These are phyloP conservation scores for Epinephelus cyanopodus DNA, from an alignment of 2,113 vertebrate genomes.

Conservation along the genomic window DNA sequence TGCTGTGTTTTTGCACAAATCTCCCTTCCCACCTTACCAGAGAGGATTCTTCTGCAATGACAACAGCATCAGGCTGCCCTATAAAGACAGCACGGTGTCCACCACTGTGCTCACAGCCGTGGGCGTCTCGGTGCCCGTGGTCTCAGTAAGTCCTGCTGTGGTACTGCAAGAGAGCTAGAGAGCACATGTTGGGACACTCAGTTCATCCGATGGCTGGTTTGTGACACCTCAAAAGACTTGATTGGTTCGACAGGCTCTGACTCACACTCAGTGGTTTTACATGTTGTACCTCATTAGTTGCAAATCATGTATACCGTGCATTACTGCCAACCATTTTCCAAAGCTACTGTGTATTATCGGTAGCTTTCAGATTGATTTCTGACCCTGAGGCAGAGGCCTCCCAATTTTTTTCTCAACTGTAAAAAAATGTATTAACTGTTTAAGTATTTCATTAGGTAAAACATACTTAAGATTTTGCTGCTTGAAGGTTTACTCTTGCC, in stretches of 20 bases:
- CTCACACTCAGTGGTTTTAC: slow-evolving; percentile 9
- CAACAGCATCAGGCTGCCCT: slow-evolving; percentile 73
- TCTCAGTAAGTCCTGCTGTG: slow-evolving; percentile 85
- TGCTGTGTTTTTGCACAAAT: slow-evolving; percentile 79
- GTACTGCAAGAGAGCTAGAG: slow-evolving; percentile 52
- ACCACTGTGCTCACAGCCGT: slow-evolving; percentile 78
- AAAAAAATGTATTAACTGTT: background rate
- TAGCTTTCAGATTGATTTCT: slow-evolving; percentile 6
- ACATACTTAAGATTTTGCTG: background rate
- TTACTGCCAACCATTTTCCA: slow-evolving; percentile 40
- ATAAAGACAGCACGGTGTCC: slow-evolving; percentile 82
- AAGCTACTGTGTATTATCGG: background rate
- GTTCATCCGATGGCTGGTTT: slow-evolving; percentile 37
- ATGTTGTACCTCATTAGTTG: slow-evolving; percentile 33
- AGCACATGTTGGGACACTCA: slow-evolving; percentile 26
- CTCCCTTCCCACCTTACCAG: slow-evolving; percentile 71
- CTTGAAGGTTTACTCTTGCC: background rate
- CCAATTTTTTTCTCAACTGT: background rate
- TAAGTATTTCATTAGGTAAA: background rate
- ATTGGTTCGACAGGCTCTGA: slow-evolving; percentile 31
- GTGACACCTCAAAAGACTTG: slow-evolving; percentile 15
- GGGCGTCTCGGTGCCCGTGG: slow-evolving; percentile 80
- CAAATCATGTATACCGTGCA: slow-evolving; percentile 19
- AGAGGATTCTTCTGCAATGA: slow-evolving; percentile 81
- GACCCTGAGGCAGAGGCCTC: background rate